Evolutionary conservation across 2,888 invertebrate genomes (phyloP).

Genomic region (Drosophila demipolita): DNA sequence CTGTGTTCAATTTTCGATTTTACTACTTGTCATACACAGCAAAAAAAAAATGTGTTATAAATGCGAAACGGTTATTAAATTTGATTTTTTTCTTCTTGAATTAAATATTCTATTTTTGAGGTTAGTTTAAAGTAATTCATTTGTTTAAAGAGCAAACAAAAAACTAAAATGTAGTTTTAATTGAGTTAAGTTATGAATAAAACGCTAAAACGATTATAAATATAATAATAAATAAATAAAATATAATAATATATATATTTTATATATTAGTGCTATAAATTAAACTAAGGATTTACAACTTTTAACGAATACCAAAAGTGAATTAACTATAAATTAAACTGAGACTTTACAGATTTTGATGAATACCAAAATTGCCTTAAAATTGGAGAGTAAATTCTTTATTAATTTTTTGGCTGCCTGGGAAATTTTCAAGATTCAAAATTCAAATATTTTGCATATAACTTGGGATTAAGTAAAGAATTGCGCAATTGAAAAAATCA

Average conservation of each 20-base stretch:
- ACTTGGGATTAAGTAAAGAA: background rate
- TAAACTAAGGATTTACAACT: background rate
- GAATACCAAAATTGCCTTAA: background rate
- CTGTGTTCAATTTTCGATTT: constrained; percentile 61
- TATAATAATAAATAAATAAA: too few species aligned
- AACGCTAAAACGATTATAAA: too few species aligned
- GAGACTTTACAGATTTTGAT: background rate
- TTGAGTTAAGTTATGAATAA: background rate
- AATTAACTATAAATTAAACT: too few species aligned
- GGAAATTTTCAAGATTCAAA: too few species aligned
- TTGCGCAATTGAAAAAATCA: background rate
- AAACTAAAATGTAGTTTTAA: background rate
- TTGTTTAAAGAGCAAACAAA: background rate
- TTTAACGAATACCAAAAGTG: too few species aligned
- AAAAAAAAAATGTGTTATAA: background rate
- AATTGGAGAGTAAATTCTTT: rapidly evolving
- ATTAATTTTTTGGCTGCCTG: background rate
- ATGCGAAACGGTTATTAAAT: background rate
- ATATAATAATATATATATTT: too few species aligned
- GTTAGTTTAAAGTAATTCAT: background rate
- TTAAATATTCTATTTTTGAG: background rate
- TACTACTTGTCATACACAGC: constrained; percentile 38
- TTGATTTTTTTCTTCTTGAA: background rate
- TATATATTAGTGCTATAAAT: too few species aligned
- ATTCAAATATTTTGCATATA: background rate